A percentile compares a stretch with the other conserved stretches of the same genome.
phyloP scores from a whole-genome alignment of 2,113 vertebrate species.

The Caloenas nicobarica region DNA sequence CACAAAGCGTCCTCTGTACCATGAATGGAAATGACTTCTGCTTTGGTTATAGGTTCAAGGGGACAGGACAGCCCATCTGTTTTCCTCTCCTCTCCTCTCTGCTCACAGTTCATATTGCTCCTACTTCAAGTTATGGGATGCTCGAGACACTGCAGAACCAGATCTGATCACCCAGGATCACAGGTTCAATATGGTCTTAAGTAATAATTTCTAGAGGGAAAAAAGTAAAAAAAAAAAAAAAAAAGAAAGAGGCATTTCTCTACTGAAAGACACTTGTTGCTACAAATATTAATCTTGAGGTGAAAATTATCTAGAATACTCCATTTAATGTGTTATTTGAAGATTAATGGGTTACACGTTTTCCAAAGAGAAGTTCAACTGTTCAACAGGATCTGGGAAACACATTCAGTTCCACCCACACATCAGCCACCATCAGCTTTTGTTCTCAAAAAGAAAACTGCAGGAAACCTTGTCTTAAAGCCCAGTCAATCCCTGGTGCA shows the following conservation, averaged over 20 bases:
- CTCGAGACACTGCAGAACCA: neutral
- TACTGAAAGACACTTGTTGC: neutral
- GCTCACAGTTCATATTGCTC: neutral
- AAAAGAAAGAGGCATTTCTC: neutral
- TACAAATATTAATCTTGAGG: neutral
- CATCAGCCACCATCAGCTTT: neutral
- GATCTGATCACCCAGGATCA: neutral
- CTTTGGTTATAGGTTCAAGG: neutral
- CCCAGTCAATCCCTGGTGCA: neutral
- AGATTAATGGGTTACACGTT: neutral
- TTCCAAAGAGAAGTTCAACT: neutral
- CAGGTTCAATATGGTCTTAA: neutral
- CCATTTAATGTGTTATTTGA: neutral
- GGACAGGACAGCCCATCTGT: neutral
- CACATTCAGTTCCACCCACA: neutral
- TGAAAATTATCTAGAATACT: neutral
- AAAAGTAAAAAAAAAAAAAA: neutral
- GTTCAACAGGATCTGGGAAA: neutral
- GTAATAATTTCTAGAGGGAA: neutral
- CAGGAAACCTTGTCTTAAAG: neutral
- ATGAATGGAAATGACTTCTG: neutral
- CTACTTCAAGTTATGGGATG: neutral
- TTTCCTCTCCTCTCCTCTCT: neutral
- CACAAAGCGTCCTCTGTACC: neutral
- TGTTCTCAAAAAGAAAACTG: neutral